A percentile compares a stretch with the other conserved stretches of the same genome.
Evolutionary conservation across 2,888 invertebrate genomes (phyloP).

Genomic region (Eupithecia abbreviata): DNA sequence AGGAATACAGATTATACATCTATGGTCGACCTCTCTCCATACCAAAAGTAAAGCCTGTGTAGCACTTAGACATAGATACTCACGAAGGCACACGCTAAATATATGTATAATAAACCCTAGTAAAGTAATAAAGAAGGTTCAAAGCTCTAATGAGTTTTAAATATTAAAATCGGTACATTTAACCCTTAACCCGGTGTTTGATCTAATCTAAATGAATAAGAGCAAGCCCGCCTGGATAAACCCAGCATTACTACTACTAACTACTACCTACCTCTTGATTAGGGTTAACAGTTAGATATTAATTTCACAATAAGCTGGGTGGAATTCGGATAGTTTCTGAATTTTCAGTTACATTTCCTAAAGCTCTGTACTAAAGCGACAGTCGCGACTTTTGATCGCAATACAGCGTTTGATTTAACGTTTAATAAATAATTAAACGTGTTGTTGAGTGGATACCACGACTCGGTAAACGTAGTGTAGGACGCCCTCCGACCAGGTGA

Average conservation of each 20-base stretch:
- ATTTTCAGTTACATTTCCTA: conserved; percentile 10
- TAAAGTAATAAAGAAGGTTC: neutral
- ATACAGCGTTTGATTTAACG: neutral
- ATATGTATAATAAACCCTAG: neutral
- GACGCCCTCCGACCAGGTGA: too few relatives aligned
- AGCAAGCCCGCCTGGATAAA: conserved; percentile 22
- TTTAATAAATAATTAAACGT: too few relatives aligned
- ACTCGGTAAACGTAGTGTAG: too few relatives aligned
- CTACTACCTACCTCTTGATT: conserved; percentile 18
- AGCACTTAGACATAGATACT: too few relatives aligned
- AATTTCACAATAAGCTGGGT: conserved; percentile 28
- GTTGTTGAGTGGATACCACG: too few relatives aligned
- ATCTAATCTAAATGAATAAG: conserved; percentile 29
- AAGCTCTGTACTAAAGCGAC: neutral
- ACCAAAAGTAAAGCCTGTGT: too few relatives aligned
- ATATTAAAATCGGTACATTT: conserved; percentile 9
- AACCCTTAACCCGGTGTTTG: conserved; percentile 14
- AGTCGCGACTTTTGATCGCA: neutral
- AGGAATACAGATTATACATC: too few relatives aligned
- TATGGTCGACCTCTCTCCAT: too few relatives aligned
- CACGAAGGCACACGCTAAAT: neutral
- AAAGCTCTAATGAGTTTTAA: conserved; percentile 11
- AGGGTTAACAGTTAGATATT: conserved; percentile 29
- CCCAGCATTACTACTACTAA: conserved; percentile 13
- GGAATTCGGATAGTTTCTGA: conserved; percentile 19